phyloP scores from a whole-genome alignment of 2,113 vertebrate species.

The Falco punctatus region DNA sequence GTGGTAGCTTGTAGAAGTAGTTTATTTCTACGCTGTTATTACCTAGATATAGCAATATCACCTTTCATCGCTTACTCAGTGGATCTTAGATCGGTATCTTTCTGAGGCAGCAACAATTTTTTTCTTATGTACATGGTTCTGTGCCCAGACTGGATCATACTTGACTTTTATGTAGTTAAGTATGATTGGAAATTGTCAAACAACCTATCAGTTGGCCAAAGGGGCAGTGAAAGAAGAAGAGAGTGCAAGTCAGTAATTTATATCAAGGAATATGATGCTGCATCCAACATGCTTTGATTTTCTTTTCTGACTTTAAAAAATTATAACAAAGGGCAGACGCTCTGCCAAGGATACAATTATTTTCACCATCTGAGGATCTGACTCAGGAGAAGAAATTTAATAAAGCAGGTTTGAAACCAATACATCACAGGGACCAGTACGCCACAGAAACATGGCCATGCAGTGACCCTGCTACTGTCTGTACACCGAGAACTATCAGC shows the following conservation, averaged over 20 bases:
- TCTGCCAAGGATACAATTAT: background rate
- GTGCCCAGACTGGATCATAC: background rate
- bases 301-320: background rate
- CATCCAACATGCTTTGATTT: background rate
- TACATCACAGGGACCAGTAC: background rate
- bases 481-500: background rate
- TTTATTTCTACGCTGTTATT: background rate
- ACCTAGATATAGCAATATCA: background rate
- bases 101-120: background rate
- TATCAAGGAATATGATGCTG: background rate
- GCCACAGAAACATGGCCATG: background rate
- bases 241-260: background rate
- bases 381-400: constrained; percentile 13
- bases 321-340: background rate
- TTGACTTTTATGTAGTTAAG: background rate
- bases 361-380: background rate
- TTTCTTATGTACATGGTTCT: accelerated
- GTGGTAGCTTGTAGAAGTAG: background rate
- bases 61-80: background rate
- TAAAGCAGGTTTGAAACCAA: background rate
- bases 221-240: background rate
- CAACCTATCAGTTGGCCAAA: background rate
- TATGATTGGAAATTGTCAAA: background rate
- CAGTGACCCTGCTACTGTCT: background rate
- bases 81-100: background rate